These are phyloP conservation scores for Sebastes glaucus DNA, from an alignment of 2,797 vertebrate genomes.

Conservation along the genomic window DNA sequence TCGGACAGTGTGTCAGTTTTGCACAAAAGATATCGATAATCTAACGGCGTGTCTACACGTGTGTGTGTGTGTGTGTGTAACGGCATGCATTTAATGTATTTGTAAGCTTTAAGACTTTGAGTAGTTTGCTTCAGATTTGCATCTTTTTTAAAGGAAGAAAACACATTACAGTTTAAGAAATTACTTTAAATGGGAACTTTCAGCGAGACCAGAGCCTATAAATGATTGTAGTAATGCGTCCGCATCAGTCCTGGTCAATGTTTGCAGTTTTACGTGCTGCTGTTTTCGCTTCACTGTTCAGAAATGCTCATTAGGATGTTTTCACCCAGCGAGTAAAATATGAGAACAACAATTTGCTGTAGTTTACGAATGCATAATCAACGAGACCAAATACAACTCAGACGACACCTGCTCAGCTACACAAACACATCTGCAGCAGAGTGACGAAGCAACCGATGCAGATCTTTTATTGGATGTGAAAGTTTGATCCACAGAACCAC, in stretches of 20 bases:
- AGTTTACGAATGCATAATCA: slow-evolving; percentile 32
- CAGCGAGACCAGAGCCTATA: background rate
- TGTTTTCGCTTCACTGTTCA: background rate
- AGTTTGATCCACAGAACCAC: background rate
- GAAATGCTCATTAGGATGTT: background rate
- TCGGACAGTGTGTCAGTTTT: background rate
- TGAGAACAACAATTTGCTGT: background rate
- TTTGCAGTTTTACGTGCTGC: background rate
- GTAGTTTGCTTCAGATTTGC: background rate
- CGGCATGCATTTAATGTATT: too few species aligned
- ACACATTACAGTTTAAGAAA: background rate
- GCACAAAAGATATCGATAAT: background rate
- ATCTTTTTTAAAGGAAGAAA: background rate
- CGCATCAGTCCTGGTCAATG: background rate
- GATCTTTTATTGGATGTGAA: background rate
- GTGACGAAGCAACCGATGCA: background rate
- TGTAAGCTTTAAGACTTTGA: background rate
- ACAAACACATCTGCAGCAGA: slow-evolving; percentile 26
- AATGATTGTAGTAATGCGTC: background rate
- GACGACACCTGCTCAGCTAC: slow-evolving; percentile 21
- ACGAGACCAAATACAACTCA: background rate
- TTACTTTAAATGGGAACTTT: background rate
- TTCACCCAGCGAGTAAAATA: background rate
- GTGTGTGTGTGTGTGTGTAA: too few species aligned
- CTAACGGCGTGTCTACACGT: background rate